Base-by-base conservation (phyloP, 2,888 invertebrate genomes). In the Heliconius cydno region DNA sequence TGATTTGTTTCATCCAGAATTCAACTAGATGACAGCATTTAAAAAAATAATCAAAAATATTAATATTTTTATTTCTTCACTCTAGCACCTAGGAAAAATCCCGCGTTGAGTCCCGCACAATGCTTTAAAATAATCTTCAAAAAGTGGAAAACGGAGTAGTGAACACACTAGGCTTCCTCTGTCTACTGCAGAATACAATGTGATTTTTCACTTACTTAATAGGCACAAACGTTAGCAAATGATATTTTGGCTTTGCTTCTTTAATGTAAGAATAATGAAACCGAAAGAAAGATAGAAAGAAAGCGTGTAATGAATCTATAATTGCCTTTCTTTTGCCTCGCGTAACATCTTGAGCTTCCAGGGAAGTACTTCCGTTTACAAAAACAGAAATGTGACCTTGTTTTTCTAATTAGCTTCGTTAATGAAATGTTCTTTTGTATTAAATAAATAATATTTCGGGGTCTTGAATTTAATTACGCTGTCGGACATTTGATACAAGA, bases 341-440 rank as follows among this genome's bases (percentile, higher is more conserved):
- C 0, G 82, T 77, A 81, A 81, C 81, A 82, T 81, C 83, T 82
- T 81, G 80, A 79, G 77, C 78, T 79, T 76, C 79, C 68, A 77
- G 57, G 38, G 77, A 83, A 83, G 79, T 81, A 78, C 81, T 81
- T 82, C 81, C 80, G 79, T 28, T 38, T 77, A 63, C 76, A 68
- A 68, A 80, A 81, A 81, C 77, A 78, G 80, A 81, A 80, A 72
- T 38, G 79, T 78, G 72, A 66, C 80, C 79, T 68, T 79, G 79
- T 81, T 80, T 80, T 82, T 78, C 71, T 82, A 82, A 82, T 82
- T 82, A 80, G 78, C 82, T 81, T 81, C 80, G 80, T 83, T 83
- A 82, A 78, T 80, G 72, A 79, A 81, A 81, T 80, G 80, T 78
- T 79, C 72, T 76, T 80, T 80, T 80, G 79, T 74, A 73, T 79